Percentiles rank a stretch among this genome's conserved stretches.
Evolutionary conservation across 2,888 invertebrate genomes (phyloP).

Genomic region (Caenorhabditis sp.): DNA sequence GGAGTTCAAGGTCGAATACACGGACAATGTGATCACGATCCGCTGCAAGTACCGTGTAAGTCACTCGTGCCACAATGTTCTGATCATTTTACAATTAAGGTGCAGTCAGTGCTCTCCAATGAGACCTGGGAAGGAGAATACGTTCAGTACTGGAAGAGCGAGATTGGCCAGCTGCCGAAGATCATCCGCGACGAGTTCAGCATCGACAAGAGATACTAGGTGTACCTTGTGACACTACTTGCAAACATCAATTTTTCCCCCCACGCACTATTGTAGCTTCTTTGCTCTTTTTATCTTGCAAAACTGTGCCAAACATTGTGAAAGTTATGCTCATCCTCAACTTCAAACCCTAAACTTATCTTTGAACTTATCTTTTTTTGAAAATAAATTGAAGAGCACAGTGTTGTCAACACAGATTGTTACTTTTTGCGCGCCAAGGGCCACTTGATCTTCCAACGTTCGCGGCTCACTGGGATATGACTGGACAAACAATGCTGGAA

Average conservation of each 20-base stretch:
- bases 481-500: neutral
- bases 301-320: conserved; percentile 4
- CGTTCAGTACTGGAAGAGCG: conserved; percentile 56
- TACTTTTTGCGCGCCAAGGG: conserved; percentile 26
- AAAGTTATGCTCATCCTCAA: neutral
- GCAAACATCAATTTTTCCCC: neutral
- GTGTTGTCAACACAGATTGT: conserved; percentile 45
- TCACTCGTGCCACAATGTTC: neutral
- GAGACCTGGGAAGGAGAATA: conserved; percentile 61
- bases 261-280: conserved; percentile 45
- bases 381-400: conserved; percentile 31
- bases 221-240: conserved; percentile 16
- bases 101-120: conserved; percentile 56
- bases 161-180: conserved; percentile 50
- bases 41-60: conserved; percentile 61
- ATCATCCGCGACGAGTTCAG: conserved; percentile 66
- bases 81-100: conserved; percentile 48
- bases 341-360: conserved; percentile 45
- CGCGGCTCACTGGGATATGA: conserved; percentile 27
- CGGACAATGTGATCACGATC: conserved; percentile 48
- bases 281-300: conserved; percentile 26
- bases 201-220: conserved; percentile 55
- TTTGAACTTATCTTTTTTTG: conserved; percentile 39
- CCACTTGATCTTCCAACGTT: conserved; percentile 52
- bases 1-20: conserved; percentile 53